Conservation (phyloP, 2,113 vertebrate genomes). For the Ranitomeya variabilis region DNA sequence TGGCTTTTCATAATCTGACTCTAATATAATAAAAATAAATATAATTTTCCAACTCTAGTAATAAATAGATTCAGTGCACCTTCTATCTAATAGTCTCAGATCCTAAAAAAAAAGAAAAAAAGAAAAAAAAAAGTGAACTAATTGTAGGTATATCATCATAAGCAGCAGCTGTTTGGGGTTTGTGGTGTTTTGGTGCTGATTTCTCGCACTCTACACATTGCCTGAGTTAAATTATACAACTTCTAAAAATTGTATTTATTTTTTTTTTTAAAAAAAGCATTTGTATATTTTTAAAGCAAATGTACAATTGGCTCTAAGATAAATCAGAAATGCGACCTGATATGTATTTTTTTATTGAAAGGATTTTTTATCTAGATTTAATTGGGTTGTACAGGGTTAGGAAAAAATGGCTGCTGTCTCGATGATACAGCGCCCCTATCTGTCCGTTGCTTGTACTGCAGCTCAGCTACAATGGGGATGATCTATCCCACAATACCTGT, state of each 20-base stretch:
- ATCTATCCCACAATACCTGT: too few species aligned
- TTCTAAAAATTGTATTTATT: not conserved
- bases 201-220: constrained; percentile 30
- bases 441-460: too few species aligned
- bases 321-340: not conserved
- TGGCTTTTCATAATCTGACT: not conserved
- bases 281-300: not conserved
- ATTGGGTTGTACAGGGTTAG: not conserved
- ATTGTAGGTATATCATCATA: not conserved
- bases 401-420: not conserved
- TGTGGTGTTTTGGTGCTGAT: constrained; percentile 33
- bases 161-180: constrained; percentile 56
- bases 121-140: not conserved
- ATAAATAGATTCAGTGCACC: constrained; percentile 31
- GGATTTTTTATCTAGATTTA: not conserved
- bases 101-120: constrained; percentile 8
- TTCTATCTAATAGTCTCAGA: not conserved
- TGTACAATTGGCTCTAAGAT: not conserved
- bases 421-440: too few species aligned
- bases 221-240: constrained; percentile 18
- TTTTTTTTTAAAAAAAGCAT: not conserved
- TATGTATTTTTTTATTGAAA: not conserved
- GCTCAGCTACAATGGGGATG: too few species aligned
- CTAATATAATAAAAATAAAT: constrained; percentile 51
- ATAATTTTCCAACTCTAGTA: constrained; percentile 34